Evolutionary conservation across 2,888 invertebrate species (phyloP).

Genomic region (Troides oblongomaculatus): DNA sequence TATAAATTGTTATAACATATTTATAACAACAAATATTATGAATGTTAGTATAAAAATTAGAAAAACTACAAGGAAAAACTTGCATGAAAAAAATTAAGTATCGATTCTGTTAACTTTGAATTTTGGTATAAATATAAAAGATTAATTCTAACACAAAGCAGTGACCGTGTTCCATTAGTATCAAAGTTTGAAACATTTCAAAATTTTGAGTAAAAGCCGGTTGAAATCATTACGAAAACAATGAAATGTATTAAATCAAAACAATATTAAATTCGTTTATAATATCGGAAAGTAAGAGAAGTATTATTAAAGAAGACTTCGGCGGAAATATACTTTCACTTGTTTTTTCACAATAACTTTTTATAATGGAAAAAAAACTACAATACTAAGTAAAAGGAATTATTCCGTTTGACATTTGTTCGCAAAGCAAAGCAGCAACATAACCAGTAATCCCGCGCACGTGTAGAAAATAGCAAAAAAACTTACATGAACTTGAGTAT

Average conservation of each 20-base stretch:
- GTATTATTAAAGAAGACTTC: not conserved
- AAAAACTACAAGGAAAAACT: too few relatives aligned
- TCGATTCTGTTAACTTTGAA: too few relatives aligned
- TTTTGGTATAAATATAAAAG: too few relatives aligned
- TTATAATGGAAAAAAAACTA: conserved; percentile 10
- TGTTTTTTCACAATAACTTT: conserved; percentile 20
- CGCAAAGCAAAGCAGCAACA: not conserved
- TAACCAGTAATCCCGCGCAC: not conserved
- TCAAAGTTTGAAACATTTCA: not conserved
- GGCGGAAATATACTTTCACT: conserved; percentile 24
- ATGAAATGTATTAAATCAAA: not conserved
- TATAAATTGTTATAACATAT: too few relatives aligned
- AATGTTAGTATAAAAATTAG: too few relatives aligned
- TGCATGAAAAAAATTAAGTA: too few relatives aligned
- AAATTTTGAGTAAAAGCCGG: not conserved
- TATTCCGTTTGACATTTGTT: conserved; percentile 12
- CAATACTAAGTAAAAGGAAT: conserved; percentile 5
- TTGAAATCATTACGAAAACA: not conserved
- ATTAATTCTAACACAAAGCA: not conserved
- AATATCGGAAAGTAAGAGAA: too few relatives aligned
- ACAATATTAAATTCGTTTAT: not conserved
- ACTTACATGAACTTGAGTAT: conserved; percentile 56
- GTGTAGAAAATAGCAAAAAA: not conserved
- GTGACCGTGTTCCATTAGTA: not conserved
- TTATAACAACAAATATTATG: too few relatives aligned